phyloP scores from a whole-genome alignment of 2,797 vertebrate species.

The Enteromius radiatus region DNA sequence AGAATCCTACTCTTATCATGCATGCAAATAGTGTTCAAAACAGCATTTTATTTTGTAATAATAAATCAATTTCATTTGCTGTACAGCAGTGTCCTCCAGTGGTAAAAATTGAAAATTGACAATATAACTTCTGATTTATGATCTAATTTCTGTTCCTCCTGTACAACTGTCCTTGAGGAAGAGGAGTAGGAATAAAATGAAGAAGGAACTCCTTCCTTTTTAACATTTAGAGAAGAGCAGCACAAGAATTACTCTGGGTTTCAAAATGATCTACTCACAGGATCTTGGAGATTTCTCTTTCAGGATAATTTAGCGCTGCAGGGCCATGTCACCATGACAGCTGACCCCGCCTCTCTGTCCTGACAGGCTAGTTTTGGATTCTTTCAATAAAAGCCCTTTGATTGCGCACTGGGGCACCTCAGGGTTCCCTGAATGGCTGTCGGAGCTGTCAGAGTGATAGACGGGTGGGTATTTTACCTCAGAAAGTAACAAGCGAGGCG shows the following conservation, averaged over 20 bases:
- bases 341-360: constrained; percentile 66
- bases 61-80: not conserved
- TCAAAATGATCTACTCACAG: not conserved
- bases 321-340: constrained; percentile 67
- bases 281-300: constrained; percentile 28
- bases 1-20: not conserved
- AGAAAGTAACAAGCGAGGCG: constrained; percentile 76
- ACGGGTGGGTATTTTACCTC: constrained; percentile 75
- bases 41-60: not conserved
- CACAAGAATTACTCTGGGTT: not conserved
- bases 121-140: constrained; percentile 6
- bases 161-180: not conserved
- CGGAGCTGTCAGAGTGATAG: constrained; percentile 76
- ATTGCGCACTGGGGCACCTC: constrained; percentile 75
- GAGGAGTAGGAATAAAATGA: not conserved
- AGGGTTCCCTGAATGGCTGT: constrained; percentile 76
- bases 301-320: constrained; percentile 49
- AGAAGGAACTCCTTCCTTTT: not conserved
- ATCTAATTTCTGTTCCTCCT: constrained; percentile 1
- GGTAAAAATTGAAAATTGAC: constrained; percentile 24
- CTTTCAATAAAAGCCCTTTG: constrained; percentile 78
- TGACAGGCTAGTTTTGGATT: constrained; percentile 74
- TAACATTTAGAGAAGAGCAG: not conserved
- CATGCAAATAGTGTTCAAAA: constrained; percentile 1
- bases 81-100: constrained; percentile 52